phyloP scores from a whole-genome alignment of 64 coral and sea anemone species.

The Acropora tenuis region DNA sequence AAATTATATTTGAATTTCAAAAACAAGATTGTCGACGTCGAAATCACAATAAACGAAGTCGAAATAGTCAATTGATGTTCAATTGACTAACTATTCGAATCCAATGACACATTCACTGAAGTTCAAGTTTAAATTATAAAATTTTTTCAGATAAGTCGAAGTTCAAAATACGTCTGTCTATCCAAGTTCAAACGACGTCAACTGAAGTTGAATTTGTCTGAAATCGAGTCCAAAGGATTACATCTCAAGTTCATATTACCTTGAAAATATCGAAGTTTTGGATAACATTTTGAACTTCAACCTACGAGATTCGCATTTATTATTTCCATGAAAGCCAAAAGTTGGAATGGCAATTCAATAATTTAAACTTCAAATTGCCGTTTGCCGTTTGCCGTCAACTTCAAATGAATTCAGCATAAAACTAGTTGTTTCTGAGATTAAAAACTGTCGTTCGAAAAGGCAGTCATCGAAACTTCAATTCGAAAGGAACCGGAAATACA shows the following conservation, averaged over 20 bases:
- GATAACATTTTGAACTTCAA: neutral
- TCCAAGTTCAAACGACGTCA: neutral
- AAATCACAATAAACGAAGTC: too few relatives aligned
- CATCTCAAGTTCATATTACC: neutral
- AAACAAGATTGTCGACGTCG: too few relatives aligned
- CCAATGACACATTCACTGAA: too few relatives aligned
- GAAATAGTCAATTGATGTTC: too few relatives aligned
- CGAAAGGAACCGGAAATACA: too few relatives aligned
- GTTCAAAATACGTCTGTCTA: neutral
- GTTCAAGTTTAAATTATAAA: too few relatives aligned
- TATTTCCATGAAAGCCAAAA: neutral
- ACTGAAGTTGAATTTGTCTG: neutral
- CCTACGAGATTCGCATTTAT: neutral
- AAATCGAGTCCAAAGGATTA: neutral
- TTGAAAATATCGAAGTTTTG: neutral
- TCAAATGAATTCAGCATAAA: neutral
- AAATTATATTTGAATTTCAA: too few relatives aligned
- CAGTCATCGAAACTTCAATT: too few relatives aligned
- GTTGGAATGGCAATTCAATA: neutral
- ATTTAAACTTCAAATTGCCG: neutral
- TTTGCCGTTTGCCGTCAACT: neutral
- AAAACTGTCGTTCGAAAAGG: too few relatives aligned
- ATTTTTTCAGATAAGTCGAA: neutral
- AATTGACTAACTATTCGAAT: too few relatives aligned
- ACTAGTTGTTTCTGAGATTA: neutral